Evolutionary conservation across 2,113 vertebrate genomes (phyloP).

Genomic region (Mastomys natalensis): DNA sequence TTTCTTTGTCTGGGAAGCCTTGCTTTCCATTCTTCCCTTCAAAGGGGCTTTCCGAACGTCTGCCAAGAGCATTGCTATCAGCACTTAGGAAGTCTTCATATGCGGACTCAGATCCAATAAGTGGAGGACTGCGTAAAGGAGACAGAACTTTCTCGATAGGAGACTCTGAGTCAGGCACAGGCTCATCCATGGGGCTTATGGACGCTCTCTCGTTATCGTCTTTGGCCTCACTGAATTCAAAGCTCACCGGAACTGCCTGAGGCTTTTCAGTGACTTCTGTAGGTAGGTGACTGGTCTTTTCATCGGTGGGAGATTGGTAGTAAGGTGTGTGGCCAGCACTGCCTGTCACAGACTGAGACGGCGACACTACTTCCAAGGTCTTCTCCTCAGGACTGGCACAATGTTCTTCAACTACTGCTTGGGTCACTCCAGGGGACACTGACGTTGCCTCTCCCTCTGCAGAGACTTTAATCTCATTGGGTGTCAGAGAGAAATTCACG

Average conservation of each 20-base stretch:
- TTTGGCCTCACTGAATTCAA: constrained; percentile 93
- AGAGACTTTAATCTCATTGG: constrained; percentile 89
- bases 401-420: constrained; percentile 86
- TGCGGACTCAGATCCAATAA: constrained; percentile 86
- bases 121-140: constrained; percentile 88
- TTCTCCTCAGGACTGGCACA: constrained; percentile 94
- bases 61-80: constrained; percentile 81
- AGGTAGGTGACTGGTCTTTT: constrained; percentile 90
- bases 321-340: constrained; percentile 98
- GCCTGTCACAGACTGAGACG: constrained; percentile 93
- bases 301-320: constrained; percentile 97
- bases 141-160: constrained; percentile 90
- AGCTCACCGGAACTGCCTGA: constrained; percentile 87
- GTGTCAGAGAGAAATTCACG: constrained; percentile 91
- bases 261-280: constrained; percentile 80
- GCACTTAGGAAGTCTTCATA: constrained; percentile 87
- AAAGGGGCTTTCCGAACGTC: constrained; percentile 76
- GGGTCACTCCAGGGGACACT: constrained; percentile 81
- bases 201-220: constrained; percentile 89
- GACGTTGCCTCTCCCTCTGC: constrained; percentile 88
- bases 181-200: constrained; percentile 93
- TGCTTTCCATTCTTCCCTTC: constrained; percentile 83
- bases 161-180: constrained; percentile 89
- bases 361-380: constrained; percentile 93
- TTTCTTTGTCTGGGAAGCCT: constrained; percentile 84